Evolutionary conservation across 2,888 invertebrate species (phyloP), one percentile per base, ranked within the genome.

Genomic region (Lasioglossum calceatum): DNA sequence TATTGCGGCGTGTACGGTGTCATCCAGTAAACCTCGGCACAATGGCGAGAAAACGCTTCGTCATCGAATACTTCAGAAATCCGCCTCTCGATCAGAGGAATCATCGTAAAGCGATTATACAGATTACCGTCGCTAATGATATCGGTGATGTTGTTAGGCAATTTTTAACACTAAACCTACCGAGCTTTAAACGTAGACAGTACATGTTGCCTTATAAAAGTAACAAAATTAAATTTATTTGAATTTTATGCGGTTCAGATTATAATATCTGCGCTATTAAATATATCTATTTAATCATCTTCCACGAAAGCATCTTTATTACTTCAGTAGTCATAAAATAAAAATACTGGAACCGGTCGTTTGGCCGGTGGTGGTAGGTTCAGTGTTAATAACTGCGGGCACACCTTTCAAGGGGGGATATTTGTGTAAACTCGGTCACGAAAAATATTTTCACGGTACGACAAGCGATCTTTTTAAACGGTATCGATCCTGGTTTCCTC

Each of bases 11-110:
- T n/a, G 42, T n/a, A 39, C 42, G n/a, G 67, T n/a, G 42, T 70
- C 70, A 14, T 12, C 70, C 70, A 71, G 39, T 71, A 71, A 71
- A 71, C 42, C 70, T 2, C 5, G 39, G 14, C 23, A 39, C 42
- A 71, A 71, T 23, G 70, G 39, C 42, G 42, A 71, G 70, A n/a
- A 71, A 71, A 14, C 10, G 70, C 70, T 39, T 42, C 42, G 70
- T 71, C 70, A 71, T 71, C 14, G n/a, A n/a, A 71, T n/a, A n/a
- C n/a, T 42, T 39, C n/a, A 42, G 42, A 42, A 42, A n/a, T 58
- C 12, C 39, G 70, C 12, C 70, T 23, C 39, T 70, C 39, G 42
- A 71, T 42, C 23, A n/a, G n/a, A n/a, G 19, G 10, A 71, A 71
- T 70, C 39, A 39, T 71, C 23, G 23, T 39, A 14, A 71, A 71